Evolutionary conservation across 2,113 vertebrate genomes (phyloP).

Genomic region (Prochilodus magdalenae): DNA sequence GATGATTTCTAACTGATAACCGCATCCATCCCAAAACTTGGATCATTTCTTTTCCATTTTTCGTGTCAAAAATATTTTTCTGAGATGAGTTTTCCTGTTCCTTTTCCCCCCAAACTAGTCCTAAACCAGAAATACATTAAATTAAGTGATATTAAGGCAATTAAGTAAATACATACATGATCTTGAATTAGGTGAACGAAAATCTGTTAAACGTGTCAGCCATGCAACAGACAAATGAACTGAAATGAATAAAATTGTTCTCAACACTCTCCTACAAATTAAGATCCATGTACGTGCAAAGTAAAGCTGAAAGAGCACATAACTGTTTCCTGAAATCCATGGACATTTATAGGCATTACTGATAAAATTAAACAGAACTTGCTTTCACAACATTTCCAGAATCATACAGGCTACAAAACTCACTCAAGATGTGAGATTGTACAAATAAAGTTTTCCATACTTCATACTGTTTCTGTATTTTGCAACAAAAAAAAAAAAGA

Average conservation of each 20-base stretch:
- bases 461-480: conserved; percentile 23
- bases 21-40: background rate
- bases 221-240: background rate
- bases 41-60: background rate
- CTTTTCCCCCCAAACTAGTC: background rate
- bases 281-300: background rate
- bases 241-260: background rate
- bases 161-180: background rate
- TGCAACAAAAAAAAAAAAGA: background rate
- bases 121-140: background rate
- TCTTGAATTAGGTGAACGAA: background rate
- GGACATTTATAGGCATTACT: background rate
- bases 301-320: background rate
- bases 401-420: conserved; percentile 41
- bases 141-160: background rate
- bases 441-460: conserved; percentile 1
- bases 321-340: background rate
- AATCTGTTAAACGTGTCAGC: background rate
- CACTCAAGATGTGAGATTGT: conserved; percentile 48
- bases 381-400: conserved; percentile 40
- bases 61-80: background rate
- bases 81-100: background rate
- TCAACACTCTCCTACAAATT: background rate
- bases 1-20: too few species aligned
- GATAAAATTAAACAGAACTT: background rate